Conservation (phyloP, 1,140 invertebrate species). For the Pseudomyrmex dendroicus region DNA sequence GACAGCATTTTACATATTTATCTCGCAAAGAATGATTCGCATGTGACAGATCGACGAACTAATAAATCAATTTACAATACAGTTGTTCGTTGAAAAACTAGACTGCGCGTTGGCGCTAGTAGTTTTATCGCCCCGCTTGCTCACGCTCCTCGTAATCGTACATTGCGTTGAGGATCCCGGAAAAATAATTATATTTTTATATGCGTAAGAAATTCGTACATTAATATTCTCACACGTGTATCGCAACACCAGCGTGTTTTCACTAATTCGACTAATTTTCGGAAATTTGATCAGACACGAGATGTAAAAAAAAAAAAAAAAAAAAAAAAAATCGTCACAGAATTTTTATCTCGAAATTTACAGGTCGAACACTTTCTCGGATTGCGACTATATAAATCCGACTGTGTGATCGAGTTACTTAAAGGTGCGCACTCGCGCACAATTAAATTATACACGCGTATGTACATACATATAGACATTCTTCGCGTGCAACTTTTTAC, state of each 20-base stretch:
- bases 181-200: not conserved
- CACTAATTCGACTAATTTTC: conserved; percentile 22
- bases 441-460: conserved; percentile 10
- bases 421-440: not conserved
- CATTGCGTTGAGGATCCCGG: too few relatives aligned
- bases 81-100: conserved; percentile 11
- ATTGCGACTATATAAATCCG: conserved; percentile 45
- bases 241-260: not conserved
- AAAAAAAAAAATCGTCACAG: too few relatives aligned
- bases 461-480: conserved; percentile 48
- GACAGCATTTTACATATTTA: conserved; percentile 59
- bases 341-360: conserved; percentile 23
- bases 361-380: conserved; percentile 1
- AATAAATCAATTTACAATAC: conserved; percentile 56
- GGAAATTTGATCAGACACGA: not conserved
- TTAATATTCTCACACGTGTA: conserved; percentile 1
- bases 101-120: not conserved
- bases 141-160: not conserved
- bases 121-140: not conserved
- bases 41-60: conserved; percentile 50
- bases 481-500: conserved; percentile 32
- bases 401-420: conserved; percentile 39
- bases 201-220: not conserved
- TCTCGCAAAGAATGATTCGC: conserved; percentile 24
- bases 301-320: too few relatives aligned